Percentiles rank a stretch among this genome's conserved stretches.
Conservation (phyloP, 2,797 vertebrate genomes). For the Danio choprae region DNA sequence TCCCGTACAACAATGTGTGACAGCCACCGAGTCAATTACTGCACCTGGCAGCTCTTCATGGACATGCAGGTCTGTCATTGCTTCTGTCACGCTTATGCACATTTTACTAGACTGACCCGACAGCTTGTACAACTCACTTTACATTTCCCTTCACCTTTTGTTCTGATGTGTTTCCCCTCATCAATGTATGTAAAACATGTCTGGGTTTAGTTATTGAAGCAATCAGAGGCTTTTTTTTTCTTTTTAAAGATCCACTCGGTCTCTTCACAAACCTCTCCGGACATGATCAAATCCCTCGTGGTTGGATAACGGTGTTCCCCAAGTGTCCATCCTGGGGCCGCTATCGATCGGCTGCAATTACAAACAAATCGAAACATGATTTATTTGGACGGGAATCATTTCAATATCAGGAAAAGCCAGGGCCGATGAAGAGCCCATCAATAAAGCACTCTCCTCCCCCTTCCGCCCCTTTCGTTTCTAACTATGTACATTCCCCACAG, state of each 20-base stretch:
- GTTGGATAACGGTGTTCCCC: conserved; percentile 73
- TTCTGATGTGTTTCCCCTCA: conserved; percentile 4
- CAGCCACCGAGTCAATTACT: conserved; percentile 61
- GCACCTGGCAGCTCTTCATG: conserved; percentile 59
- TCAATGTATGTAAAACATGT: conserved; percentile 43
- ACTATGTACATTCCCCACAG: conserved; percentile 68
- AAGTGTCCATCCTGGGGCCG: conserved; percentile 78
- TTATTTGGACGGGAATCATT: conserved; percentile 98
- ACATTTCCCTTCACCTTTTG: conserved; percentile 15
- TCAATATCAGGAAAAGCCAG: conserved; percentile 88
- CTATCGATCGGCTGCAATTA: conserved; percentile 98
- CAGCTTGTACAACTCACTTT: conserved; percentile 52
- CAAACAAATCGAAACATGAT: conserved; percentile 99
- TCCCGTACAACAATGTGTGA: conserved; percentile 58
- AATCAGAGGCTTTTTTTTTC: conserved; percentile 73
- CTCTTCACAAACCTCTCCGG: conserved; percentile 64
- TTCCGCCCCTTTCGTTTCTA: conserved; percentile 25
- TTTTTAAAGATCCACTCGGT: conserved; percentile 47
- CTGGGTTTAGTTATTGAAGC: conserved; percentile 64
- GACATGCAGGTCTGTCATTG: conserved; percentile 53
- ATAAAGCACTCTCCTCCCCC: conserved; percentile 81
- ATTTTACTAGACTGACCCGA: conserved; percentile 54
- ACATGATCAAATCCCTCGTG: conserved; percentile 26
- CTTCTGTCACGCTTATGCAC: conserved; percentile 55
- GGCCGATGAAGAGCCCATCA: conserved; percentile 84